Evolutionary conservation across 2,797 vertebrate genomes (phyloP).

Genomic region (Rhabdomys pumilio): DNA sequence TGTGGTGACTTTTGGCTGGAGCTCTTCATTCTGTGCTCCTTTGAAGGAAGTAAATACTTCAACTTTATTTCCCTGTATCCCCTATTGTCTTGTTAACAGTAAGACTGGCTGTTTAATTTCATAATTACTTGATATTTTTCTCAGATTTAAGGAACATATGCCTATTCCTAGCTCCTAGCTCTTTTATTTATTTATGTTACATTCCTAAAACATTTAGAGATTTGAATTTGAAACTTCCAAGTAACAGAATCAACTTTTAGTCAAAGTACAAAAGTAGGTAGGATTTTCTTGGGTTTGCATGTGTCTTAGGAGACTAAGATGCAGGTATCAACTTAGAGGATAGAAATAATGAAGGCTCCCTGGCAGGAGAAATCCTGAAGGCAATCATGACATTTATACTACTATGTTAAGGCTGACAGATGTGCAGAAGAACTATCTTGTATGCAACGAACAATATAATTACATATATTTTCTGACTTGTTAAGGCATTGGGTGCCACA

Average conservation of each 20-base stretch:
- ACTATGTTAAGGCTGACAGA: background rate
- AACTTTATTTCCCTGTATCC: background rate
- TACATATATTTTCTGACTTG: background rate
- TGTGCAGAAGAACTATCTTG: background rate
- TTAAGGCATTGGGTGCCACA: background rate
- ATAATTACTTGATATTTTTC: slow-evolving; percentile 46
- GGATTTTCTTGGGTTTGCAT: background rate
- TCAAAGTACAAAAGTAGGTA: background rate
- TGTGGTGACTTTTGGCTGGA: background rate
- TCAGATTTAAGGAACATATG: background rate
- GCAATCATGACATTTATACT: accelerated
- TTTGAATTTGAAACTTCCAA: slow-evolving; percentile 30
- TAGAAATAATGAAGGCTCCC: background rate
- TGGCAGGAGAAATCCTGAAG: slow-evolving; percentile 1
- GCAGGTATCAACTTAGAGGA: background rate
- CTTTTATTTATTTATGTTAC: slow-evolving; percentile 23
- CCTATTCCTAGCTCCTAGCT: background rate
- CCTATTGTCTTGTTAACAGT: background rate
- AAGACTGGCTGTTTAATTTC: slow-evolving; percentile 30
- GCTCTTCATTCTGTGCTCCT: background rate
- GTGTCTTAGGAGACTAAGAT: background rate
- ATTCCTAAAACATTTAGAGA: background rate
- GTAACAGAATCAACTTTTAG: slow-evolving; percentile 57
- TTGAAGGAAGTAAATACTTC: slow-evolving; percentile 7
- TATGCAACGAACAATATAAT: slow-evolving; percentile 19